phyloP scores from a whole-genome alignment of 2,113 vertebrate genomes.

The Gambusia holbrooki region DNA sequence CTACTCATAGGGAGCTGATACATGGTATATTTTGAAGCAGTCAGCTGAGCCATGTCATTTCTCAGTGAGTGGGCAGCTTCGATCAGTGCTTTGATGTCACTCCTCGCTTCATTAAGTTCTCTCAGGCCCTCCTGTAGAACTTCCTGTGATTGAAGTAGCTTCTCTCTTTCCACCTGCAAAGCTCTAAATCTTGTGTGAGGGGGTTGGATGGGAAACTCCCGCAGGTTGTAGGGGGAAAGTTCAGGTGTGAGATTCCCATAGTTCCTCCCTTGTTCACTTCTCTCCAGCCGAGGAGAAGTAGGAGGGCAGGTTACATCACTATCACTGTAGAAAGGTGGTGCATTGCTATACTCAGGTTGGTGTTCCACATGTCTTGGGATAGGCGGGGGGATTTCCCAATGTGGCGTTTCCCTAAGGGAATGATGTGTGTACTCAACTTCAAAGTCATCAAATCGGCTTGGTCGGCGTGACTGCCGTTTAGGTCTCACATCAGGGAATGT shows the following conservation, averaged over 20 bases:
- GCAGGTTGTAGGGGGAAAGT: too few relatives aligned
- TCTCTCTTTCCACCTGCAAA: not conserved
- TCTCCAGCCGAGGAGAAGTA: not conserved
- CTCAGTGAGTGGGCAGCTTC: too few relatives aligned
- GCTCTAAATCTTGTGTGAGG: too few relatives aligned
- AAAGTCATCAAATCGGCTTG: slow-evolving; percentile 3
- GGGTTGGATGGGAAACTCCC: too few relatives aligned
- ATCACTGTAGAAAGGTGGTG: not conserved
- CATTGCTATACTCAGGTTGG: not conserved
- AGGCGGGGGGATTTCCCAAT: not conserved
- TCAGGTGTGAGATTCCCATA: not conserved
- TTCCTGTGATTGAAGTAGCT: not conserved
- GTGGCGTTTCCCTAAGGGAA: not conserved
- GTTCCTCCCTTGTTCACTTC: not conserved
- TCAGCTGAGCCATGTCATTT: too few relatives aligned
- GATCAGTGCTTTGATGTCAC: too few relatives aligned
- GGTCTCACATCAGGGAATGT: not conserved
- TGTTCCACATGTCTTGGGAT: not conserved
- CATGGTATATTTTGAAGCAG: too few relatives aligned
- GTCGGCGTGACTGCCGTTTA: not conserved
- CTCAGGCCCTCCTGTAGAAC: too few relatives aligned
- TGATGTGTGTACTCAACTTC: not conserved
- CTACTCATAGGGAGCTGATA: too few relatives aligned
- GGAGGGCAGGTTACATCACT: too few relatives aligned
- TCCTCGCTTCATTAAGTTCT: too few relatives aligned